Evolutionary conservation across 2,113 vertebrate species (phyloP), one percentile per base, ranked within the genome.

Genomic region (Platysternon megacephalum): DNA sequence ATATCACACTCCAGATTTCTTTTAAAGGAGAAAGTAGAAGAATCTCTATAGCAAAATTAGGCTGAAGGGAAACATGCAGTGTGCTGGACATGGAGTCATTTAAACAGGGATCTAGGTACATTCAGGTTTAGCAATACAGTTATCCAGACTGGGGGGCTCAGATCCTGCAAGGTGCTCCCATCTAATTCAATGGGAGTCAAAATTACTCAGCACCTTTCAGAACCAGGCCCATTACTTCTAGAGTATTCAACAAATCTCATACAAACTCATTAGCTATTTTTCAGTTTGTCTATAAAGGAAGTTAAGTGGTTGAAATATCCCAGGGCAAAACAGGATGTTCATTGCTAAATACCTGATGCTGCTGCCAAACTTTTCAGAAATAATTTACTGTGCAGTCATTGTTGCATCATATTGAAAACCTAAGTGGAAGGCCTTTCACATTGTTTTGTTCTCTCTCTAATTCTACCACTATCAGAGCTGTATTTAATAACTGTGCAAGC

Each of bases 271-370:
- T 49, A 65, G 46, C 76, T 65, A 74, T 86, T 90, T 96, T 87
- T 82, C 86, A 52, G 19, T 44, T 84, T 81, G 49, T 85, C 85
- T 81, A 82, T 79, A 51, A 85, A 85, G 86, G 86, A 91, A 88
- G 80, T 32, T 80, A 65, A 89, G 42, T n/a, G 42, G 85, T 13
- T 2, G 3, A 93, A 84, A 81, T 79, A 90, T 87, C 53, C 68
- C 76, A 93, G 87, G 28, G 53, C 90, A 93, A 91, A 80, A 91
- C 49, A 94, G 88, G 91, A 94, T 89, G 79, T 90, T 87, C 48
- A 46, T 56, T 91, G 83, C 39, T 85, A 84, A 35, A 68, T 16
- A 32, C 81, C 11, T 80, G 52, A 16, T 1, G 39, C 5, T 74
- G 91, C 35, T 52, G 35, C 79, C 35, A 90, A 28, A 46, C 6